These are phyloP conservation scores for Caretta caretta DNA, from an alignment of 2,113 vertebrate species.

Conservation along the genomic window DNA sequence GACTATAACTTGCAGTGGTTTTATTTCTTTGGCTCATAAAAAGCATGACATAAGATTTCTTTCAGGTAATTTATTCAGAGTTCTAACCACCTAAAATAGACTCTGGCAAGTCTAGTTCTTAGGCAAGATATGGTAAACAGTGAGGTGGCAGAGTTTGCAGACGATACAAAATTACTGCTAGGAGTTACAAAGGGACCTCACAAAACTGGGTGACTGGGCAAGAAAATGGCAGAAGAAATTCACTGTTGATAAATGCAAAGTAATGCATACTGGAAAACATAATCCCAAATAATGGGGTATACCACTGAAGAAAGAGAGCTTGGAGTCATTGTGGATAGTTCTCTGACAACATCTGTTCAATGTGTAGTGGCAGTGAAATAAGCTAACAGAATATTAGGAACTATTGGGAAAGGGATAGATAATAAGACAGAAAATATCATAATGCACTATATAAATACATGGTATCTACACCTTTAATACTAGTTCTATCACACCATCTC, in stretches of 20 bases:
- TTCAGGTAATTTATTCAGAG: conserved; percentile 9
- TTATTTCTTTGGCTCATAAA: neutral
- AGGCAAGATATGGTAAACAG: neutral
- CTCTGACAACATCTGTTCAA: neutral
- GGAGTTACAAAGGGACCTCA: neutral
- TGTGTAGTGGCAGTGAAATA: neutral
- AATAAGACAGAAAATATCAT: neutral
- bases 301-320: neutral
- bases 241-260: neutral
- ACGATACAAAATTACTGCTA: neutral
- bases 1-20: rapidly evolving
- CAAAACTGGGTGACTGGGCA: neutral
- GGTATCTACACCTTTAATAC: too few species aligned
- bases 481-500: neutral
- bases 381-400: neutral
- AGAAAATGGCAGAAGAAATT: neutral
- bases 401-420: neutral
- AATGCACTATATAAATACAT: neutral
- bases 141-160: neutral
- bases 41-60: neutral
- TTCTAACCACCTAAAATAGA: neutral
- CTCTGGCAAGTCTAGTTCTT: neutral
- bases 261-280: neutral
- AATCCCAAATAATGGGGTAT: neutral
- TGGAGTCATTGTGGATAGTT: neutral